Conservation (phyloP, 2,888 invertebrate genomes). For the Deladenus siricidicola region DNA sequence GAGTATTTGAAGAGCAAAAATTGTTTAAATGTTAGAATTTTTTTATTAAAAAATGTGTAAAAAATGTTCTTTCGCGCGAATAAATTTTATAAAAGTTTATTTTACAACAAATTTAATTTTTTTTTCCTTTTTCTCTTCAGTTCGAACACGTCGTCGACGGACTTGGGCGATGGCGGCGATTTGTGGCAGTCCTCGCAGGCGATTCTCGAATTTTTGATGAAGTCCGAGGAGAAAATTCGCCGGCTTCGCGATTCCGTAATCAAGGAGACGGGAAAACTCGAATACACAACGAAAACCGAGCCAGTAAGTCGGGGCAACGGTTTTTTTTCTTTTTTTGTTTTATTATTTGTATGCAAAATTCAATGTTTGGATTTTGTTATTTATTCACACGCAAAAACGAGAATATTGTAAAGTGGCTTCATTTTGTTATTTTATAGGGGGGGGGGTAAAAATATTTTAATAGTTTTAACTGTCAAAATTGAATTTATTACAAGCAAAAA, state of each 20-base stretch:
- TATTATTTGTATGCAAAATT: constrained; percentile 1
- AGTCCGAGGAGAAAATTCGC: constrained; percentile 43
- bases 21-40: no score
- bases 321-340: background rate
- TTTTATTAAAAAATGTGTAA: no score
- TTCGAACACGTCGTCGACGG: background rate
- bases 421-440: no score
- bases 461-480: no score
- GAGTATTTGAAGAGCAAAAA: no score
- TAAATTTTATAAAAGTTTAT: no score
- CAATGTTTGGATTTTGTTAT: background rate
- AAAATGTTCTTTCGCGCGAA: no score
- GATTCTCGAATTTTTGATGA: constrained; percentile 37
- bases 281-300: constrained; percentile 37
- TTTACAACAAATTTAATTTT: no score
- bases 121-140: no score
- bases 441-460: no score
- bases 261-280: constrained; percentile 46
- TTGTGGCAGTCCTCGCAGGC: constrained; percentile 26
- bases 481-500: no score
- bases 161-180: background rate
- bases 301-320: constrained; percentile 11
- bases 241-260: constrained; percentile 48
- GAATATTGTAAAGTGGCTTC: no score
- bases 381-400: background rate